These are phyloP conservation scores for Dolichallabes microphthalmus DNA, from an alignment of 2,113 vertebrate genomes.

Conservation along the genomic window DNA sequence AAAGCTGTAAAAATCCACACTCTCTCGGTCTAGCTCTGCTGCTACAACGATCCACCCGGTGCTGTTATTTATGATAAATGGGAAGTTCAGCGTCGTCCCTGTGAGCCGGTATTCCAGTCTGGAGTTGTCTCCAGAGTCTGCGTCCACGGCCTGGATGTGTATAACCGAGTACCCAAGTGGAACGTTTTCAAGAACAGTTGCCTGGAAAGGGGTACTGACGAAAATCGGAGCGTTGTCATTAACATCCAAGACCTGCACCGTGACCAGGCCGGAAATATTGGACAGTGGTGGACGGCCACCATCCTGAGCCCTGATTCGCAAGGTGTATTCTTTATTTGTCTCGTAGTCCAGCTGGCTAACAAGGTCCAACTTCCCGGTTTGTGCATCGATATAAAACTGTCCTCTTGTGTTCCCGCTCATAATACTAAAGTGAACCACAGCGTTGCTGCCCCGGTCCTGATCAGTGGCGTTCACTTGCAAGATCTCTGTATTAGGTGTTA, in stretches of 20 bases:
- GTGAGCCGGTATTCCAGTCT: constrained; percentile 83
- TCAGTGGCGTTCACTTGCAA: constrained; percentile 86
- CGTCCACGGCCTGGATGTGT: constrained; percentile 90
- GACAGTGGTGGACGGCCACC: constrained; percentile 90
- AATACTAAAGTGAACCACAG: constrained; percentile 93
- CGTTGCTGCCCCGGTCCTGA: constrained; percentile 85
- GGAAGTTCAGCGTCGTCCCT: constrained; percentile 76
- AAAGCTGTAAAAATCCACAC: constrained; percentile 88
- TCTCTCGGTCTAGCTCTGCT: constrained; percentile 86
- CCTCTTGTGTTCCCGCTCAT: constrained; percentile 93
- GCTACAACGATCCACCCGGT: constrained; percentile 92
- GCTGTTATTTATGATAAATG: constrained; percentile 89
- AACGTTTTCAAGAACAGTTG: constrained; percentile 90
- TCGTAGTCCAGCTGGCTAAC: constrained; percentile 91
- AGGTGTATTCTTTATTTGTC: constrained; percentile 86
- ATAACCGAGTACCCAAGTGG: constrained; percentile 89
- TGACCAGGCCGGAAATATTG: constrained; percentile 90
- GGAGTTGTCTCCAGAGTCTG: constrained; percentile 88
- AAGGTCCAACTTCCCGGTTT: constrained; percentile 86
- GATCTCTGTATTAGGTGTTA: constrained; percentile 77
- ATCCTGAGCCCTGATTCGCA: constrained; percentile 89
- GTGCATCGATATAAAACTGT: constrained; percentile 93
- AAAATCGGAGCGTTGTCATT: constrained; percentile 95
- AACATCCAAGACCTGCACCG: constrained; percentile 88
- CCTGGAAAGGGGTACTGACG: constrained; percentile 93